Conservation (phyloP, 2,797 vertebrate genomes). For the Crenichthys baileyi region DNA sequence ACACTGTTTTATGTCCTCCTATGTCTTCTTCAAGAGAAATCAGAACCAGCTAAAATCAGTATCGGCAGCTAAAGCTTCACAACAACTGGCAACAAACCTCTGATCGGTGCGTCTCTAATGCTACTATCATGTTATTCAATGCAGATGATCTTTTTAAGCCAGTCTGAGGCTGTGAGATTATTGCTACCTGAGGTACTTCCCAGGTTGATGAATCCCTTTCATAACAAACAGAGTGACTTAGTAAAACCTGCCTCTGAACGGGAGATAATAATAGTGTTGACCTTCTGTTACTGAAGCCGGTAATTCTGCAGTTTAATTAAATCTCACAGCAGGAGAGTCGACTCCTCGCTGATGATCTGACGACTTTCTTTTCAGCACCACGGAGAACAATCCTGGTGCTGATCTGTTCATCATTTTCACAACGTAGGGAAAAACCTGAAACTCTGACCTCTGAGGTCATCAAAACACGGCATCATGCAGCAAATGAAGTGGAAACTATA, state of each 20-base stretch:
- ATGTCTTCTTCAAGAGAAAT: too few species aligned
- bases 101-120: too few species aligned
- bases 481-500: too few species aligned
- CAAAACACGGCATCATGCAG: neutral
- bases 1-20: too few species aligned
- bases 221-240: too few species aligned
- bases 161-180: neutral
- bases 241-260: neutral
- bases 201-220: neutral
- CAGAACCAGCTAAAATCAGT: too few species aligned
- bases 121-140: too few species aligned
- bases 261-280: neutral
- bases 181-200: neutral
- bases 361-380: too few species aligned
- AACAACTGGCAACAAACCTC: too few species aligned
- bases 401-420: neutral
- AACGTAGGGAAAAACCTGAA: neutral
- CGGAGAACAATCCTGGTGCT: too few species aligned
- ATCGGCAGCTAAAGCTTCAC: too few species aligned
- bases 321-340: slow-evolving; percentile 39
- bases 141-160: too few species aligned
- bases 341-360: neutral
- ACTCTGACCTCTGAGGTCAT: neutral
- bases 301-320: slow-evolving; percentile 59
- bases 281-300: slow-evolving; percentile 6